phyloP scores from a whole-genome alignment of 2,797 vertebrate genomes.

The Falco columbarius region DNA sequence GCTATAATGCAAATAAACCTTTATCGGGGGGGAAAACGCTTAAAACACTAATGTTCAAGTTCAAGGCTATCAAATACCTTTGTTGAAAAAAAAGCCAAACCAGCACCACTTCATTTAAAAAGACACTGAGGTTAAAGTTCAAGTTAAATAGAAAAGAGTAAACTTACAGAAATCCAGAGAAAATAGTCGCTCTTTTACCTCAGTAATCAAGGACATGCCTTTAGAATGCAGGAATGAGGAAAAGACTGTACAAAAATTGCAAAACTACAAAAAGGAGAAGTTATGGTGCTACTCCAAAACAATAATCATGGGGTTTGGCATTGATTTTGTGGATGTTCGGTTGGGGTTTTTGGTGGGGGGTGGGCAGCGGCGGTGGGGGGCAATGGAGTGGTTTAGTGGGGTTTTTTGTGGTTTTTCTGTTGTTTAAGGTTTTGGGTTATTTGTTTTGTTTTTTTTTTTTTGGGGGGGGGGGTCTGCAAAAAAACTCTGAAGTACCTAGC shows the following conservation, averaged over 20 bases:
- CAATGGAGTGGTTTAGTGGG: too few species aligned
- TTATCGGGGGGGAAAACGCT: accelerated
- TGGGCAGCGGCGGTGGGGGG: too few species aligned
- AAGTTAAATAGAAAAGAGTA: background rate
- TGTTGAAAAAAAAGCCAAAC: background rate
- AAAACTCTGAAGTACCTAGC: background rate
- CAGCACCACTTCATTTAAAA: background rate
- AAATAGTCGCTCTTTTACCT: background rate
- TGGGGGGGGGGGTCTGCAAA: background rate
- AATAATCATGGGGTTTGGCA: accelerated
- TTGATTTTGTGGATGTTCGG: background rate
- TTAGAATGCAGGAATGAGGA: background rate
- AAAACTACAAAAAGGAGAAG: background rate
- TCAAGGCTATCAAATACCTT: background rate
- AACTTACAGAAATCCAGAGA: background rate
- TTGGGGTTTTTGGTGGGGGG: background rate
- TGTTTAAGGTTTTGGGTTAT: too few species aligned
- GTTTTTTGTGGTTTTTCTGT: too few species aligned
- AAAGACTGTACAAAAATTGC: background rate
- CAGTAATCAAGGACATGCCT: background rate
- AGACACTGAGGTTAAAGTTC: background rate
- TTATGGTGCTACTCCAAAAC: background rate
- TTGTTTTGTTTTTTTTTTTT: too few species aligned
- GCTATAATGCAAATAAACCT: background rate
- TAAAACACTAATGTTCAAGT: accelerated